Conservation (phyloP, 2,888 invertebrate species). For the Cephus rjabovi region DNA sequence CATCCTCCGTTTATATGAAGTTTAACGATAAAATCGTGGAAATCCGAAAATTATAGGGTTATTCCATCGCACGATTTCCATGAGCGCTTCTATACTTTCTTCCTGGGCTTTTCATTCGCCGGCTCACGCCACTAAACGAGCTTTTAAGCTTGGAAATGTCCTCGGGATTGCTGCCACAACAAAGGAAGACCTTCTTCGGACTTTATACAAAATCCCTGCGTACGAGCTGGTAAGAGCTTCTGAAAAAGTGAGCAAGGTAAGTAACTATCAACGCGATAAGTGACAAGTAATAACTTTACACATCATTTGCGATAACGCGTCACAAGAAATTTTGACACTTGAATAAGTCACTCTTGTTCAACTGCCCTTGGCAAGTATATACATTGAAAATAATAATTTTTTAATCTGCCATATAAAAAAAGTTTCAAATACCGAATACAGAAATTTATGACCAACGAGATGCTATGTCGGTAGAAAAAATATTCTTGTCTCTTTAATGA, state of each 20-base stretch:
- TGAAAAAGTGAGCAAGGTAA: slow-evolving; percentile 46
- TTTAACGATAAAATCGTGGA: neutral
- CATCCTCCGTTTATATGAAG: neutral
- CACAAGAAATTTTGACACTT: neutral
- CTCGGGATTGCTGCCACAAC: slow-evolving; percentile 52
- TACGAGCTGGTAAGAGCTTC: slow-evolving; percentile 62
- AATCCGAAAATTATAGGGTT: slow-evolving; percentile 61
- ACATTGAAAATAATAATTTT: too few species aligned
- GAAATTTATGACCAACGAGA: neutral
- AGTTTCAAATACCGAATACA: neutral
- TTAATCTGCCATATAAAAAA: neutral
- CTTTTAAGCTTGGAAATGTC: slow-evolving; percentile 57
- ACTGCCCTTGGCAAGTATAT: too few species aligned
- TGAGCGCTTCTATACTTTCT: slow-evolving; percentile 69
- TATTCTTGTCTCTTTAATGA: neutral
- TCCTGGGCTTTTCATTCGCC: slow-evolving; percentile 66
- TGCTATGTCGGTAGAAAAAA: neutral
- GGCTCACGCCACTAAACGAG: slow-evolving; percentile 40
- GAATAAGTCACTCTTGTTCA: neutral
- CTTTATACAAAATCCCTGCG: slow-evolving; percentile 59
- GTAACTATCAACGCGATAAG: neutral
- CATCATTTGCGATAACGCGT: neutral
- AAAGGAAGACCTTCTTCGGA: slow-evolving; percentile 58
- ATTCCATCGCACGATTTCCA: slow-evolving; percentile 70
- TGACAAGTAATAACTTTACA: neutral